These are phyloP conservation scores for Aptenodytes forsteri DNA, from an alignment of 2,113 vertebrate genomes.

Conservation along the genomic window DNA sequence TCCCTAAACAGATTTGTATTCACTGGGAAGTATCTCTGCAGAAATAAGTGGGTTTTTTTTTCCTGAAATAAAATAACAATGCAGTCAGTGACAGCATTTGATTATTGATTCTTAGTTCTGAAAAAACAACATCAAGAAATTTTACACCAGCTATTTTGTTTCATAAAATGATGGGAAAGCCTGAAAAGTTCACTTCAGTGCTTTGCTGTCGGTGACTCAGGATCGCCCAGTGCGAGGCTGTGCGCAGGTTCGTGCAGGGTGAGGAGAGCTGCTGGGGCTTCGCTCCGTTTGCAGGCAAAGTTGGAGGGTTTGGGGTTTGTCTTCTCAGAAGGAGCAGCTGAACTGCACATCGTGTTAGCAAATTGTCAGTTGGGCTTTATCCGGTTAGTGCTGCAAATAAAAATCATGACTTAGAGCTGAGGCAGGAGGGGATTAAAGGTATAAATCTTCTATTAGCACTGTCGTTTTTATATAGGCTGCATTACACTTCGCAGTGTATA, in stretches of 20 bases:
- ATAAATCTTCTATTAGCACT: neutral
- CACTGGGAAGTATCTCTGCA: neutral
- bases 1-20: neutral
- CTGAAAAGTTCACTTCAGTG: neutral
- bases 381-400: neutral
- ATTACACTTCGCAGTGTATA: neutral
- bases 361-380: neutral
- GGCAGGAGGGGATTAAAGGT: slow-evolving; percentile 4
- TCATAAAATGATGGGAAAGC: neutral
- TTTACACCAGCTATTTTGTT: neutral
- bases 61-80: neutral
- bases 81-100: neutral
- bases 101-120: neutral
- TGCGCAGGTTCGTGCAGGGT: rapidly evolving
- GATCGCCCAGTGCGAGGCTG: rapidly evolving
- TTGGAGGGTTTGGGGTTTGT: neutral
- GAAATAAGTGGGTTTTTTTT: neutral
- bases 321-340: neutral
- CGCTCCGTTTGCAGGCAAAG: rapidly evolving
- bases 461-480: neutral
- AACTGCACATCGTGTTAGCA: neutral
- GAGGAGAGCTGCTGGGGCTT: neutral
- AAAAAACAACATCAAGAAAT: neutral
- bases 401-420: neutral
- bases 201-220: neutral